Evolutionary conservation across 2,888 invertebrate genomes (phyloP).

Genomic region (Ferrisia virgata): DNA sequence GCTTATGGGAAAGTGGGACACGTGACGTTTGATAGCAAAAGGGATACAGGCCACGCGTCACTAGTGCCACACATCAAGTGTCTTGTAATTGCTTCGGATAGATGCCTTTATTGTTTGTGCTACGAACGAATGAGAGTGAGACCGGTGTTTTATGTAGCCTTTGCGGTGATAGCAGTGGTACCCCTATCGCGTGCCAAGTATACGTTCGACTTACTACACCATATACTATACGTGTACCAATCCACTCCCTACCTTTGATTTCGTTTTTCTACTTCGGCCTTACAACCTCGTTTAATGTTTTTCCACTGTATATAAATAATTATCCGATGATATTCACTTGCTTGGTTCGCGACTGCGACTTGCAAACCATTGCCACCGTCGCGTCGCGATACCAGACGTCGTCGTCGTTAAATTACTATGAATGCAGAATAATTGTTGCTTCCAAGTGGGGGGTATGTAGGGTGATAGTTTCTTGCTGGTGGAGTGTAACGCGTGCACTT

Average conservation of each 20-base stretch:
- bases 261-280: neutral
- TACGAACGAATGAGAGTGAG: no score
- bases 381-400: neutral
- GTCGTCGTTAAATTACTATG: neutral
- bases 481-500: neutral
- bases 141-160: conserved; percentile 16
- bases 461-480: neutral
- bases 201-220: neutral
- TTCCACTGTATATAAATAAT: conserved; percentile 20
- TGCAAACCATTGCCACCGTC: no score
- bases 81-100: conserved; percentile 43
- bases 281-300: conserved; percentile 11
- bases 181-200: conserved; percentile 21
- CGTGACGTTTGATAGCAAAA: conserved; percentile 28
- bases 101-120: conserved; percentile 18
- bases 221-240: neutral
- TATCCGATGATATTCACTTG: conserved; percentile 18
- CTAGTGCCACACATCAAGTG: conserved; percentile 42
- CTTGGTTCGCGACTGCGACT: neutral
- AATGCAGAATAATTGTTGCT: neutral
- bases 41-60: conserved; percentile 40
- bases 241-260: neutral
- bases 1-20: conserved; percentile 33
- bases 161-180: neutral
- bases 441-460: neutral